Base-by-base conservation (phyloP, 2,888 invertebrate genomes). In the Heliconius aoede region DNA sequence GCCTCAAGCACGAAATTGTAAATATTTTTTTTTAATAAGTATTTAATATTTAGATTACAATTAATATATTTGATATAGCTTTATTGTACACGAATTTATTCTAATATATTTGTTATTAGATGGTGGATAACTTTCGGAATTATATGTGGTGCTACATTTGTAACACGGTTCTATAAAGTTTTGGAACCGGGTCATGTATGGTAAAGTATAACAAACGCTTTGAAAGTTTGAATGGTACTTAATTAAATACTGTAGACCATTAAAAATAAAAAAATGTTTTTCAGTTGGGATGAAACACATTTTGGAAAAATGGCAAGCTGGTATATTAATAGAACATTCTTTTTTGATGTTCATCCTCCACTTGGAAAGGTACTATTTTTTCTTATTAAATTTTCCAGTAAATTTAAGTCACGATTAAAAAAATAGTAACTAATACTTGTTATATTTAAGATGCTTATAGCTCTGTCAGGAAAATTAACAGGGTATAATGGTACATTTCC, bases 241-340 rank as follows among this genome's bases (percentile, higher is more conserved):
- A 58, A 24, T 9, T 58, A 24, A n/a, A 55, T 4, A 1, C 55
- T 13, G n/a, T 58, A 24, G 4, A 58, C 9, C n/a, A 24, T 46
- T 46, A 7, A 58, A 58, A 58, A 58, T 40, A 40, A 15, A n/a
- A 46, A 13, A 24, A 26, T 67, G n/a, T 83, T 95, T n/a, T 95
- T 84, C 86, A 98, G 98, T 88, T 98, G 98, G 98, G 99, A 99
- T 94, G 99, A 99, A 95, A 99, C 99, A 40, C 99, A 99, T 94
- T 99, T 99, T 95, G 99, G 99, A 1, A 99, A 99, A 95, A 99
- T 99, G 98, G 98, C 98, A 1, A 98, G 98, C 87, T 99, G 99
- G 98, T 99, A 99, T 86, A 99, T 99, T 81, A 99, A 99, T 85
- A 95, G 98, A 82, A 99, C 99, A 76, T 99, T 99, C 90, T 99